Conservation (phyloP, 1,140 invertebrate genomes). For the Drosophila pseudoananassae region DNA sequence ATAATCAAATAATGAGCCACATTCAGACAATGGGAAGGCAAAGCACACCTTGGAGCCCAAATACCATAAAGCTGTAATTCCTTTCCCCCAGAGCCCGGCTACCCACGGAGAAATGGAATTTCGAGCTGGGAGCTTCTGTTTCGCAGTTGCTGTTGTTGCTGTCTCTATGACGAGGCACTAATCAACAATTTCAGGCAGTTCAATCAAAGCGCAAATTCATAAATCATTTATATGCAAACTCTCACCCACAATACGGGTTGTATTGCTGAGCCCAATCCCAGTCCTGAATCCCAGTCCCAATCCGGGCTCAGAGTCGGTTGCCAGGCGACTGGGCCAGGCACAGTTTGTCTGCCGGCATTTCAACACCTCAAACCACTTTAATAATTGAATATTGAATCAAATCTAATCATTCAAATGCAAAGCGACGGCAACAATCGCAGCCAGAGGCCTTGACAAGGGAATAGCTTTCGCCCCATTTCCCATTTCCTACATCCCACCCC, state of each 20-base stretch:
- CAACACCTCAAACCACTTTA: conserved; percentile 80
- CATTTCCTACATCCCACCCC: background rate
- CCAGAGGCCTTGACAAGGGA: conserved; percentile 46
- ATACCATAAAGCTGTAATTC: conserved; percentile 50
- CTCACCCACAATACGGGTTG: conserved; percentile 15
- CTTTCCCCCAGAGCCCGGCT: conserved; percentile 60
- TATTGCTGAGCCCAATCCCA: conserved; percentile 7
- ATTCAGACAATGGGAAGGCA: conserved; percentile 27
- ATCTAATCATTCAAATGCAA: conserved; percentile 82
- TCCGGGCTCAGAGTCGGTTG: conserved; percentile 14
- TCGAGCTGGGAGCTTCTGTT: conserved; percentile 3
- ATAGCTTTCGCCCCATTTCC: conserved; percentile 31
- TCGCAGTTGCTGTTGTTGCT: conserved; percentile 39
- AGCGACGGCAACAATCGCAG: conserved; percentile 50
- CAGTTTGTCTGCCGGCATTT: conserved; percentile 66
- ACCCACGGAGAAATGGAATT: conserved; percentile 10
- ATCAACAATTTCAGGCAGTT: conserved; percentile 77
- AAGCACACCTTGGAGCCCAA: conserved; percentile 19
- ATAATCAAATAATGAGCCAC: conserved; percentile 62
- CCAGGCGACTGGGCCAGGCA: conserved; percentile 16
- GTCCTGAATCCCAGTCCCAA: conserved; percentile 10
- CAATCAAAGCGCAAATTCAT: conserved; percentile 79
- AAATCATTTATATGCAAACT: conserved; percentile 80
- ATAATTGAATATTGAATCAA: conserved; percentile 82
- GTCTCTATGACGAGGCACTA: conserved; percentile 70